Base-by-base conservation (phyloP, 23 tunicate genomes). In the Aplidium turbinatum region DNA sequence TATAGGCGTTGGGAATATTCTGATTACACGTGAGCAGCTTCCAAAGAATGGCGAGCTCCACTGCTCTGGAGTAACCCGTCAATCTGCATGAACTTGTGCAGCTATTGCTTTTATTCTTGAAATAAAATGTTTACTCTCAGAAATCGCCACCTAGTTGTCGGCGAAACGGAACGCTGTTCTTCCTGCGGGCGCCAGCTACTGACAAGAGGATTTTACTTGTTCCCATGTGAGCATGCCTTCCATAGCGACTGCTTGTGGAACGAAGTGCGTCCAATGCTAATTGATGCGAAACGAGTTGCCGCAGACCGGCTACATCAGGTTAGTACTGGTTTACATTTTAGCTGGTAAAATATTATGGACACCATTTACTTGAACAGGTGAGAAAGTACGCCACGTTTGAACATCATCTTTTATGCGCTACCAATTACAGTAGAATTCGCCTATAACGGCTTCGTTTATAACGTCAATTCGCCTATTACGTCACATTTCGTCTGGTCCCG, bases 241-340 rank as follows among this genome's bases (percentile, higher is more conserved):
- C 96, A 89, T 54, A 82, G 77, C 39, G 96, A 89, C 73, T 89
- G 96, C 39, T 70, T 89, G 46, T 82, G 78, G 80, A 46, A 58
- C 3, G 88, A 77, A 60, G 81, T 77, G 0, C 38, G 73, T 3
- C 84, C 86, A 2, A 38, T 84, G 68, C 67, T 82, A 31, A 35
- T 24, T 45, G 83, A 63, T 11, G 60, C 81, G 4, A 57, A 82
- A 26, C 82, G 73, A 0, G 33, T 18, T 19, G 46, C 28, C 35
- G 80, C 85, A 0, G 96, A 89, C 33, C 53, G 57, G 47, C 20
- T 89, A 31, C 89, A 89, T 20, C 52, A 57, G 75, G 96, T 89
- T 72, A 45, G n/a, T 72, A 5, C 9, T 42, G 48, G 9, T 13
- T 42, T 42, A 9, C 13, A 9, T 42, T 13, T 42, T 9, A 42